Evolutionary conservation across 2,113 vertebrate genomes (phyloP), one percentile per base, ranked within the genome.

Genomic region (human): DNA sequence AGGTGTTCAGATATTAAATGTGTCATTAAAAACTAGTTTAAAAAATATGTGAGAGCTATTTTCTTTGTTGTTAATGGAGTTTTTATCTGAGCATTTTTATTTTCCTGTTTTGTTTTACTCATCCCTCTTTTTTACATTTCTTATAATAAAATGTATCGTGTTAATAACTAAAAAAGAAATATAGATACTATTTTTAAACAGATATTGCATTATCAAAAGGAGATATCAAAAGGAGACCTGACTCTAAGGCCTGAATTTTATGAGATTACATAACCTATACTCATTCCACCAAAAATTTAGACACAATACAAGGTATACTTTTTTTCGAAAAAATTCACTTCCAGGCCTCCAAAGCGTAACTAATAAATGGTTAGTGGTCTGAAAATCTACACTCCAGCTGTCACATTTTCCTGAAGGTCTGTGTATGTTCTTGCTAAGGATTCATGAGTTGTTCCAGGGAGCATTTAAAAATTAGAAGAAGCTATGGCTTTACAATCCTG

Each of bases 141-240:
- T 82, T 78, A 78, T 0, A 78, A 45, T 70, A 89, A 90, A 82
- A 59, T 57, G 10, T n/a, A 90, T 55, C 55, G 45, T 20, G 72
- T 97, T 93, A 32, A 79, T 43, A 72, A 90, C 80, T 61, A 45
- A 35, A 93, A 93, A 89, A 45, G n/a, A 82, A 82, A 86, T 38
- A 70, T 22, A 86, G 43, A 61, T 50, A 43, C 70, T 66, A 92
- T 7, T 92, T 76, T 6, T 52, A 86, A 96, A 50, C 52, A 55
- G 38, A 40, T 57, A 83, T 27, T 35, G 93, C 25, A 50, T 84
- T 94, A 80, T 64, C 13, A 32, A 87, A 81, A 91, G 13, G 14
- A 20, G n/a, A 64, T 30, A 64, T 13, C 59, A 64, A 64, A 86
- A 57, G 32, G 8, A 40, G 25, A 35, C 3, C 22, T 45, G 17